phyloP scores from a whole-genome alignment of 2,797 vertebrate species.

The Danio tinwini region DNA sequence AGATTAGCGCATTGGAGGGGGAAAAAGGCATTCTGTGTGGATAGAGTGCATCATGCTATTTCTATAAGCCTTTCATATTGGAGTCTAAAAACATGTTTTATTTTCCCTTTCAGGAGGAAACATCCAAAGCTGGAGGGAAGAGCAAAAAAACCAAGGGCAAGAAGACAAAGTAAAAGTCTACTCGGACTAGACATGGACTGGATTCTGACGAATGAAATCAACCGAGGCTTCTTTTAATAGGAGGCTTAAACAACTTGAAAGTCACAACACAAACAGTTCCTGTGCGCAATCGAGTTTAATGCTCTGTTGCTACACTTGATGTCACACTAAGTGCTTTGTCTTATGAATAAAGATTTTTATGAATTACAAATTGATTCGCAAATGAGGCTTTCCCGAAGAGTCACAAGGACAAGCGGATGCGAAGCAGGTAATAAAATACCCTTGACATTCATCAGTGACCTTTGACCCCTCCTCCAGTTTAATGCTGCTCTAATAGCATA shows the following conservation, averaged over 20 bases:
- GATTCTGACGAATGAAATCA: background rate
- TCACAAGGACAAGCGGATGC: background rate
- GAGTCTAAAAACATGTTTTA: background rate
- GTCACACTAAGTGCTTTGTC: conserved; percentile 18
- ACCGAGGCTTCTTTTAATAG: background rate
- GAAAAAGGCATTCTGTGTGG: too few relatives aligned
- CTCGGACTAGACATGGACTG: background rate
- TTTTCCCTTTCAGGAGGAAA: conserved; percentile 72
- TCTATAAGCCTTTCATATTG: too few relatives aligned
- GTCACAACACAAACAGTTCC: background rate
- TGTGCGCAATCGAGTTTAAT: background rate
- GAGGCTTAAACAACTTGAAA: background rate
- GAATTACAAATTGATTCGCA: conserved; percentile 46
- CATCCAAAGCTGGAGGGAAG: conserved; percentile 71
- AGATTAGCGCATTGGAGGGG: too few relatives aligned
- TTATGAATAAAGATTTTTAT: conserved; percentile 52
- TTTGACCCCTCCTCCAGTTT: conserved; percentile 6
- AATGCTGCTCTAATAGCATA: conserved; percentile 28
- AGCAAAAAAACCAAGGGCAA: conserved; percentile 76
- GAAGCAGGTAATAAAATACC: background rate
- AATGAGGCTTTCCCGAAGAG: conserved; percentile 27
- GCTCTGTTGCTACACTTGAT: background rate
- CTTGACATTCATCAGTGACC: background rate
- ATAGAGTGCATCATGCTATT: too few relatives aligned
- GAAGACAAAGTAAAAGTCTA: conserved; percentile 72